Conservation (phyloP, 2,113 vertebrate genomes). For the Vulpes lagopus region DNA sequence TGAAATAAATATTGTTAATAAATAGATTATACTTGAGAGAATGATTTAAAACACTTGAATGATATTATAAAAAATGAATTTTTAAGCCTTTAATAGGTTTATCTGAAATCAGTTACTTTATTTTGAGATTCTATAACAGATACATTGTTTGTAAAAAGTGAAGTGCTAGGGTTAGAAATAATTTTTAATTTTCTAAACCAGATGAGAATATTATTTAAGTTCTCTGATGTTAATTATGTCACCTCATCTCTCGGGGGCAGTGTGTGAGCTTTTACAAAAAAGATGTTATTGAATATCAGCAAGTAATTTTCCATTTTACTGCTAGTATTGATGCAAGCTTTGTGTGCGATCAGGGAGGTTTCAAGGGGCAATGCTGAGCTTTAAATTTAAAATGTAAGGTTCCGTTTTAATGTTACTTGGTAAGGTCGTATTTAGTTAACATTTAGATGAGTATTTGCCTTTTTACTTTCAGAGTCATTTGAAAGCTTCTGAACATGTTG, state of each 20-base stretch:
- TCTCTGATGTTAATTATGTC: neutral
- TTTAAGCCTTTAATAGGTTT: neutral
- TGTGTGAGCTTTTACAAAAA: neutral
- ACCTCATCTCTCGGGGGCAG: neutral
- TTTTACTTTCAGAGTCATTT: conserved; percentile 93
- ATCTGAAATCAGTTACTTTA: conserved; percentile 40
- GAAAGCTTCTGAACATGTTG: conserved; percentile 95
- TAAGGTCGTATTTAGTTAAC: neutral
- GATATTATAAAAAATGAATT: neutral
- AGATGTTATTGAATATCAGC: neutral
- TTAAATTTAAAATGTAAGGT: neutral
- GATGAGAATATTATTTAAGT: neutral
- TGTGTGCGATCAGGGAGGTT: neutral
- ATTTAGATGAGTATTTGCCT: neutral
- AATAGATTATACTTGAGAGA: neutral
- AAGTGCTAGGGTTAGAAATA: neutral
- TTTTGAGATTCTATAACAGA: neutral
- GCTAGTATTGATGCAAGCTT: neutral
- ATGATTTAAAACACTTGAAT: conserved; percentile 3
- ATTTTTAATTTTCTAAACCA: conserved; percentile 11
- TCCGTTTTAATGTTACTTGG: neutral
- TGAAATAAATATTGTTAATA: conserved; percentile 32
- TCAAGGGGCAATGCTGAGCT: neutral
- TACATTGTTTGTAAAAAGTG: conserved; percentile 29
- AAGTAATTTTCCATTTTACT: conserved; percentile 32